Percentiles rank a stretch among this genome's conserved stretches.
Evolutionary conservation across 2,113 vertebrate genomes (phyloP).

Genomic region (Pampusana beccarii): DNA sequence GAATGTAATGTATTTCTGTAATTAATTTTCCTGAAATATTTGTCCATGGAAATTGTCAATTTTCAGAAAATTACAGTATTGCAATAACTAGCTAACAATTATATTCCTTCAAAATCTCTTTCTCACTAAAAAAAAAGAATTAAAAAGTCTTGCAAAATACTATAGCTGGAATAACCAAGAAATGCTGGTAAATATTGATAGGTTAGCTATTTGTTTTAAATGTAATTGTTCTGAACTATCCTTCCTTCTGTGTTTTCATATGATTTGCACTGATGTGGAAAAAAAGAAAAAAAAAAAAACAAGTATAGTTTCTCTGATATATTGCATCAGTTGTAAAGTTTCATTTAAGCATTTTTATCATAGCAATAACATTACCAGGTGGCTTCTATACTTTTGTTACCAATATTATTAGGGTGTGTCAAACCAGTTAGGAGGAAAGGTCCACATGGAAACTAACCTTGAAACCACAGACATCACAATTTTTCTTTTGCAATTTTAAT

Average conservation of each 20-base stretch:
- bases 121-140: not conserved
- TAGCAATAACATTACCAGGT: not conserved
- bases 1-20: not conserved
- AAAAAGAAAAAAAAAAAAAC: too few species aligned
- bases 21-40: not conserved
- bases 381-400: not conserved
- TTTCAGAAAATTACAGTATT: not conserved
- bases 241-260: not conserved
- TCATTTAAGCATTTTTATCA: not conserved
- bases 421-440: not conserved
- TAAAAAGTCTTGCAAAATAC: not conserved
- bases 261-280: not conserved
- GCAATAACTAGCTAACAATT: not conserved
- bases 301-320: not conserved
- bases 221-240: not conserved
- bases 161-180: not conserved
- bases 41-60: not conserved
- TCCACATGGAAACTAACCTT: not conserved
- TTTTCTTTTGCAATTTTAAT: not conserved
- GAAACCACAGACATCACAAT: not conserved
- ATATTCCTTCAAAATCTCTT: not conserved
- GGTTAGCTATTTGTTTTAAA: not conserved
- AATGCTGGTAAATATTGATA: not conserved
- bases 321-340: not conserved
- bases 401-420: not conserved